These are phyloP conservation scores for Hoplodrina blanda DNA, from an alignment of 2,888 invertebrate species.

Conservation along the genomic window DNA sequence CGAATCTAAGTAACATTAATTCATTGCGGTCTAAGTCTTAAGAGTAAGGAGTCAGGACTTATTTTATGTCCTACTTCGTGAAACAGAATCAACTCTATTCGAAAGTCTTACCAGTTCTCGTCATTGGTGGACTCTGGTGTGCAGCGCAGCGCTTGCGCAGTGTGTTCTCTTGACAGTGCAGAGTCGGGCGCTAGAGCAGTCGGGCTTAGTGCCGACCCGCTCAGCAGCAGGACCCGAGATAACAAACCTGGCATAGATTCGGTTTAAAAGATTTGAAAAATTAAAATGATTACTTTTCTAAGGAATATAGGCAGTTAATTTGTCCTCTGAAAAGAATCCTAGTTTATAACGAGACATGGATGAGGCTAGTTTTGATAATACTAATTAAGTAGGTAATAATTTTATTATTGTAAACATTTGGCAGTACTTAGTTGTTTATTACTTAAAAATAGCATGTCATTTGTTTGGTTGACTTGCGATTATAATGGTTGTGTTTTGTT, in stretches of 20 bases:
- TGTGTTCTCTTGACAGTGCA: conserved; percentile 91
- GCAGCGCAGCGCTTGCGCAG: conserved; percentile 89
- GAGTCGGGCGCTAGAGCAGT: conserved; percentile 94
- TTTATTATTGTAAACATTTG: too few relatives aligned
- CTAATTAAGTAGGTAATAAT: too few relatives aligned
- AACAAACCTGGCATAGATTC: conserved; percentile 91
- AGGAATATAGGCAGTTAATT: too few relatives aligned
- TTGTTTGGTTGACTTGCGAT: too few relatives aligned
- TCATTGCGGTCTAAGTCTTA: background rate
- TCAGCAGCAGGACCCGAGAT: conserved; percentile 93
- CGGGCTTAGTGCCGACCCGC: conserved; percentile 95
- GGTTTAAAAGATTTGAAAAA: background rate
- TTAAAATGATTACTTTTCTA: too few relatives aligned
- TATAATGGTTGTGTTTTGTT: background rate
- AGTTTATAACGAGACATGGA: too few relatives aligned
- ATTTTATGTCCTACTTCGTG: too few relatives aligned
- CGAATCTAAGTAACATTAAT: background rate
- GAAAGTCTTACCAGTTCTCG: conserved; percentile 78
- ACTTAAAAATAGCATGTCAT: too few relatives aligned
- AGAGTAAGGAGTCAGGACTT: too few relatives aligned
- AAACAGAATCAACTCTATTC: background rate
- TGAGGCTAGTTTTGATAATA: too few relatives aligned
- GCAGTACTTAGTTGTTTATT: too few relatives aligned
- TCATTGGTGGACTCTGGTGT: conserved; percentile 71
- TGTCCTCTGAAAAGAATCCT: too few relatives aligned